phyloP scores from a whole-genome alignment of 1,140 invertebrate species.

The Drosophila murphyi region DNA sequence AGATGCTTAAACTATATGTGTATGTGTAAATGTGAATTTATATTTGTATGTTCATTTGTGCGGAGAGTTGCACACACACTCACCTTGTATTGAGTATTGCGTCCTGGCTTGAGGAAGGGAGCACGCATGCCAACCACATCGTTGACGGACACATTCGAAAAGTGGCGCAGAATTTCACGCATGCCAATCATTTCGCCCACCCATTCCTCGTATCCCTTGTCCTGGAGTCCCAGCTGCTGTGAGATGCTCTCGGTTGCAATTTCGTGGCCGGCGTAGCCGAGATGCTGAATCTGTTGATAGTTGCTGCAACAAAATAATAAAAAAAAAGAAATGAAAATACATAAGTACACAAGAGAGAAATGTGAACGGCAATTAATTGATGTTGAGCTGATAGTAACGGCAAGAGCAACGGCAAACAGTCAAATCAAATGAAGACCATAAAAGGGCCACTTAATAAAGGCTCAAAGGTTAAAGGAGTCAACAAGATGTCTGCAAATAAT shows the following conservation, averaged over 20 bases:
- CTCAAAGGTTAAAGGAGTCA: constrained; percentile 24
- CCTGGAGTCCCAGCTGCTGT: constrained; percentile 92
- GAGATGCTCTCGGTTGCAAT: constrained; percentile 96
- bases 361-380: constrained; percentile 37
- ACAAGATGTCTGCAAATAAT: background rate
- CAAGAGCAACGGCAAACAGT: constrained; percentile 11
- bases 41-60: background rate
- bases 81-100: constrained; percentile 96
- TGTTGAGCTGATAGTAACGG: constrained; percentile 38
- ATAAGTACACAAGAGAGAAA: constrained; percentile 8
- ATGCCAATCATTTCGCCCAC: constrained; percentile 97
- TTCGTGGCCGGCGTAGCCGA: constrained; percentile 95
- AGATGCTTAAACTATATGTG: background rate
- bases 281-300: constrained; percentile 95
- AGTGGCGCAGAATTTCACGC: constrained; percentile 93
- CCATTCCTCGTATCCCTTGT: constrained; percentile 96
- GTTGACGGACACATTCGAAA: constrained; percentile 92
- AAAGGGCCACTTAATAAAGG: constrained; percentile 24
- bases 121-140: constrained; percentile 95
- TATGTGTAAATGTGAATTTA: background rate
- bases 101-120: constrained; percentile 95
- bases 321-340: constrained; percentile 17
- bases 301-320: constrained; percentile 87
- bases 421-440: constrained; percentile 43
- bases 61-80: constrained; percentile 32